These are phyloP conservation scores for Lophius americanus DNA, from an alignment of 2,797 vertebrate species.

Conservation along the genomic window DNA sequence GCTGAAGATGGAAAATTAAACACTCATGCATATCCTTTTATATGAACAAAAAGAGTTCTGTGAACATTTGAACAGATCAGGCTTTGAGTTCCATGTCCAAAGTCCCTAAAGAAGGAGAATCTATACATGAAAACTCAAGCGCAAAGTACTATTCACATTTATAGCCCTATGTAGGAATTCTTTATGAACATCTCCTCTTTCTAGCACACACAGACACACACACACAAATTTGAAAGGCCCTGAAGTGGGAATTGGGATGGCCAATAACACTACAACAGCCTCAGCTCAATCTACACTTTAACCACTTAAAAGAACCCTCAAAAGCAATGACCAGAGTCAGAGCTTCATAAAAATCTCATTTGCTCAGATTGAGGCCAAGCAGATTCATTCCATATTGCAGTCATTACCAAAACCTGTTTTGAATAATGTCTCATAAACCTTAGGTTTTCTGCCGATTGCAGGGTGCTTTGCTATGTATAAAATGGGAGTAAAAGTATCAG, in stretches of 20 bases:
- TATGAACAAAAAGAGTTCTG: too few relatives aligned
- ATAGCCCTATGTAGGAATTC: slow-evolving; percentile 11
- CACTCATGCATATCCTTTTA: too few relatives aligned
- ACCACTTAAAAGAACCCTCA: slow-evolving; percentile 12
- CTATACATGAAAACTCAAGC: slow-evolving; percentile 23
- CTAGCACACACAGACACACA: slow-evolving; percentile 4
- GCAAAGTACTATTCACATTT: slow-evolving; percentile 43
- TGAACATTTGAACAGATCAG: neutral
- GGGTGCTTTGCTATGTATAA: slow-evolving; percentile 41
- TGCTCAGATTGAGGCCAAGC: slow-evolving; percentile 17
- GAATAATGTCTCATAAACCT: slow-evolving; percentile 62
- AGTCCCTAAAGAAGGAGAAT: neutral
- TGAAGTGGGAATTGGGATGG: slow-evolving; percentile 20
- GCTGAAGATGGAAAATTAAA: too few relatives aligned
- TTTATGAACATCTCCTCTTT: slow-evolving; percentile 26
- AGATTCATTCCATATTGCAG: slow-evolving; percentile 30
- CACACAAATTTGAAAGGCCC: slow-evolving; percentile 9
- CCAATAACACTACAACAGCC: slow-evolving; percentile 24
- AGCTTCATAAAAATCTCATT: slow-evolving; percentile 34
- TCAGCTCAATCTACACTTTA: slow-evolving; percentile 18
- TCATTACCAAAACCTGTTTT: slow-evolving; percentile 57
- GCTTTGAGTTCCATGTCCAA: slow-evolving; percentile 21
- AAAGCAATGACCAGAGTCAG: slow-evolving; percentile 27
- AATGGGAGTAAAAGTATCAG: slow-evolving; percentile 56
- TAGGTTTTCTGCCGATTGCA: slow-evolving; percentile 52